Evolutionary conservation across 2,888 invertebrate genomes (phyloP).

Genomic region (Drosophila putrida): DNA sequence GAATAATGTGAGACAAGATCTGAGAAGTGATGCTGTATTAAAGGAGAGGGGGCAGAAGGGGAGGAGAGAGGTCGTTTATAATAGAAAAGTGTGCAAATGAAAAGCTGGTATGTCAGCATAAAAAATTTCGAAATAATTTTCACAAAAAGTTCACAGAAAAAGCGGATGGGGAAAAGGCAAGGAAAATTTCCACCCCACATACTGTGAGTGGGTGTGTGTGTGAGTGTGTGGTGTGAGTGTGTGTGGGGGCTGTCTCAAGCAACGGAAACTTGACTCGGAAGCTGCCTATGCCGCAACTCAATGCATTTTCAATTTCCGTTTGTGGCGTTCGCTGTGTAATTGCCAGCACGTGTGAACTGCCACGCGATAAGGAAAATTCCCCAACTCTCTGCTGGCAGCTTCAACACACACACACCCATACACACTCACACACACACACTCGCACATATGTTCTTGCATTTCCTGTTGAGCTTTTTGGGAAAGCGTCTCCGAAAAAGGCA

Average conservation of each 20-base stretch:
- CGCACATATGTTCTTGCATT: conserved; percentile 20
- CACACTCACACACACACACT: neutral
- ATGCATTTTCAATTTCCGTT: conserved; percentile 66
- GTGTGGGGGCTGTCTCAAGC: conserved; percentile 18
- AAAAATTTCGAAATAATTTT: conserved; percentile 43
- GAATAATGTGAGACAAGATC: neutral
- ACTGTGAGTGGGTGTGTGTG: neutral
- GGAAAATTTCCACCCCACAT: neutral
- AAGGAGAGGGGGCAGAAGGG: neutral
- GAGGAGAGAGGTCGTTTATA: conserved; percentile 21
- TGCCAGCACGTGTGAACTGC: conserved; percentile 54
- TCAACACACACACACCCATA: conserved; percentile 5
- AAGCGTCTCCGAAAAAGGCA: conserved; percentile 13
- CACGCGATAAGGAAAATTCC: conserved; percentile 18
- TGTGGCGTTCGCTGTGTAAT: conserved; percentile 54
- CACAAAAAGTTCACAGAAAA: conserved; percentile 22
- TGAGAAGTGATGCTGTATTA: neutral
- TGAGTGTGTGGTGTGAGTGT: neutral
- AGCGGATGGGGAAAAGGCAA: neutral
- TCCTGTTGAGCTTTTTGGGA: conserved; percentile 43
- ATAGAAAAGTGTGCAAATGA: conserved; percentile 43
- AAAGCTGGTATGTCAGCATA: conserved; percentile 50
- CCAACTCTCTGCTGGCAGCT: neutral
- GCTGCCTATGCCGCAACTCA: conserved; percentile 47
- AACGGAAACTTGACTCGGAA: conserved; percentile 59